phyloP scores from a whole-genome alignment of 2,113 vertebrate genomes.

The Gymnocephalus cernua region DNA sequence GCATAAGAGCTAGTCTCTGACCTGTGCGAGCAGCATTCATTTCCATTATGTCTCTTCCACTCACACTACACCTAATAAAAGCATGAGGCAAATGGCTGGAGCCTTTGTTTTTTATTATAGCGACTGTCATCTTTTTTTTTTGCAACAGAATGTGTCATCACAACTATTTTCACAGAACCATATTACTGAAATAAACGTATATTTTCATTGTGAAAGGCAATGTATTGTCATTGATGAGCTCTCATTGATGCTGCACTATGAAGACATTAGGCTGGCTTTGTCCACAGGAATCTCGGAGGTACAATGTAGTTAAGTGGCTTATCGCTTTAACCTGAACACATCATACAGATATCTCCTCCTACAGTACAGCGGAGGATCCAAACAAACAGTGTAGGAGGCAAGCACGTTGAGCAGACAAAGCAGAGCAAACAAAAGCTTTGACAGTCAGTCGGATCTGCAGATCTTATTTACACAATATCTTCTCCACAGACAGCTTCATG shows the following conservation, averaged over 20 bases:
- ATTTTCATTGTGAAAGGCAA: conserved; percentile 18
- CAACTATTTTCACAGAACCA: conserved; percentile 29
- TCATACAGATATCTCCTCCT: conserved; percentile 59
- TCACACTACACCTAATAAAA: conserved; percentile 35
- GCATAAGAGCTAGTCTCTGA: conserved; percentile 18
- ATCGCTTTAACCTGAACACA: conserved; percentile 49
- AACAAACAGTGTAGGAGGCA: conserved; percentile 70
- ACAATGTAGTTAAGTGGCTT: conserved; percentile 45
- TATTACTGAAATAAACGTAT: not conserved
- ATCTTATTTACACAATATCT: conserved; percentile 60
- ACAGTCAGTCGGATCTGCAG: conserved; percentile 46
- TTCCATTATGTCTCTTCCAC: conserved; percentile 28
- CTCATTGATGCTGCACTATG: not conserved
- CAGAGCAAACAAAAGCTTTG: conserved; percentile 68
- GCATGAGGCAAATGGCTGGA: conserved; percentile 36
- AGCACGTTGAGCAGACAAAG: conserved; percentile 68
- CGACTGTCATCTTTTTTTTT: not conserved
- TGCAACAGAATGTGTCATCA: conserved; percentile 46
- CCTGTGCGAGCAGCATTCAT: conserved; percentile 25
- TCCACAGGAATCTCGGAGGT: conserved; percentile 42
- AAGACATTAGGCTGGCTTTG: conserved; percentile 11
- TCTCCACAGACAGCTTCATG: conserved; percentile 50
- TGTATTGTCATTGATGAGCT: not conserved
- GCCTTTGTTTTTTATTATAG: conserved; percentile 39
- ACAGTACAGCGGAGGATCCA: conserved; percentile 45